phyloP scores from a whole-genome alignment of 2,888 invertebrate genomes.

The Adelognathus sp. region DNA sequence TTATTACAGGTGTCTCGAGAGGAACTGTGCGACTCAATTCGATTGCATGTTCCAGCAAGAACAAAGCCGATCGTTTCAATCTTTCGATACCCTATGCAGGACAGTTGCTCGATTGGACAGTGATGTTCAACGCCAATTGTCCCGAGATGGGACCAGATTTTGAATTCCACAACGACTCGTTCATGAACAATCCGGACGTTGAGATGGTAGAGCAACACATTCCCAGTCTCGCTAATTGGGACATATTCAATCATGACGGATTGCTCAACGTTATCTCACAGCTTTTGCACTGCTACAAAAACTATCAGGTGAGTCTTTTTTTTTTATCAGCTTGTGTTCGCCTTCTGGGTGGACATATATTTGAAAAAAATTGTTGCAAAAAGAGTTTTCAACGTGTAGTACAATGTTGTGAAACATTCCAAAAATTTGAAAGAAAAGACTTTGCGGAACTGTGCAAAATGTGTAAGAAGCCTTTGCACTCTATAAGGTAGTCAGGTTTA shows the following conservation, averaged over 20 bases:
- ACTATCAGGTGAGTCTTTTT: slow-evolving; percentile 83
- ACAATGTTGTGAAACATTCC: too few relatives aligned
- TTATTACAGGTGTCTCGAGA: slow-evolving; percentile 62
- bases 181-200: slow-evolving; percentile 84
- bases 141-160: slow-evolving; percentile 89
- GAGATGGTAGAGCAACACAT: slow-evolving; percentile 82
- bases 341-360: too few relatives aligned
- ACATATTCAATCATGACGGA: slow-evolving; percentile 84
- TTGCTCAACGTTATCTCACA: slow-evolving; percentile 85
- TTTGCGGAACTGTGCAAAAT: too few relatives aligned
- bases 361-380: neutral
- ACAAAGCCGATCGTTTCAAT: slow-evolving; percentile 83
- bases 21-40: slow-evolving; percentile 61
- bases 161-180: slow-evolving; percentile 87
- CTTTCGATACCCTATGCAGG: slow-evolving; percentile 88
- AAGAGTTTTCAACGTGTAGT: too few relatives aligned
- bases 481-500: too few relatives aligned
- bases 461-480: too few relatives aligned
- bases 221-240: slow-evolving; percentile 86
- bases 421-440: neutral
- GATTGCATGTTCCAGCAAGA: slow-evolving; percentile 72
- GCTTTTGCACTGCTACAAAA: slow-evolving; percentile 84
- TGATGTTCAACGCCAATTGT: slow-evolving; percentile 85
- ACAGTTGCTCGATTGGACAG: slow-evolving; percentile 86
- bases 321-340: too few relatives aligned